Evolutionary conservation across 2,888 invertebrate species (phyloP).

Genomic region (Adela reaumurella): DNA sequence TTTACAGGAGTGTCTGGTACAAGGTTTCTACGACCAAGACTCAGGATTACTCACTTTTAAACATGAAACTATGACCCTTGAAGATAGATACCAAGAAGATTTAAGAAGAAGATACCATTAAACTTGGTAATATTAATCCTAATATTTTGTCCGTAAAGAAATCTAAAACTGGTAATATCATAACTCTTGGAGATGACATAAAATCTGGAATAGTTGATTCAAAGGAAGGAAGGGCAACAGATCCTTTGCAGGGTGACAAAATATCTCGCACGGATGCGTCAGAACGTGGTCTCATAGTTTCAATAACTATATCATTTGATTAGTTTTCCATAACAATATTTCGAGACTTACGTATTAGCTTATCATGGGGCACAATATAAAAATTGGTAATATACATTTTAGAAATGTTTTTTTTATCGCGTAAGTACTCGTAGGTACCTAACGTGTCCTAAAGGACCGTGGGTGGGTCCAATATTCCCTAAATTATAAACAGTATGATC

Average conservation of each 20-base stretch:
- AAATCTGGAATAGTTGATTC: conserved; percentile 73
- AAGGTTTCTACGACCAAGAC: conserved; percentile 73
- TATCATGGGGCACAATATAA: too few species aligned
- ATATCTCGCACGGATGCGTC: conserved; percentile 80
- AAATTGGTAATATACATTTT: too few species aligned
- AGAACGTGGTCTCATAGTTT: conserved; percentile 76
- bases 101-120: conserved; percentile 75
- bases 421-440: too few species aligned
- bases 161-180: conserved; percentile 74
- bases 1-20: conserved; percentile 76
- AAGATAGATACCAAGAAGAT: too few species aligned
- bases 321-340: too few species aligned
- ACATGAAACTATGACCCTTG: conserved; percentile 64
- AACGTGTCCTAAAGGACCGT: too few species aligned
- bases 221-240: conserved; percentile 72
- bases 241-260: conserved; percentile 70
- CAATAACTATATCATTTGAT: too few species aligned
- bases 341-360: too few species aligned
- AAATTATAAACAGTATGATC: too few species aligned
- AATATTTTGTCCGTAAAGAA: conserved; percentile 76
- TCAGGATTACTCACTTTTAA: conserved; percentile 71
- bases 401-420: too few species aligned
- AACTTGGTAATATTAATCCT: conserved; percentile 70
- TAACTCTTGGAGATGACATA: conserved; percentile 77
- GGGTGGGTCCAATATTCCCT: too few species aligned